phyloP scores from a whole-genome alignment of 1,140 invertebrate genomes.

The Atopsyche davidsoni region DNA sequence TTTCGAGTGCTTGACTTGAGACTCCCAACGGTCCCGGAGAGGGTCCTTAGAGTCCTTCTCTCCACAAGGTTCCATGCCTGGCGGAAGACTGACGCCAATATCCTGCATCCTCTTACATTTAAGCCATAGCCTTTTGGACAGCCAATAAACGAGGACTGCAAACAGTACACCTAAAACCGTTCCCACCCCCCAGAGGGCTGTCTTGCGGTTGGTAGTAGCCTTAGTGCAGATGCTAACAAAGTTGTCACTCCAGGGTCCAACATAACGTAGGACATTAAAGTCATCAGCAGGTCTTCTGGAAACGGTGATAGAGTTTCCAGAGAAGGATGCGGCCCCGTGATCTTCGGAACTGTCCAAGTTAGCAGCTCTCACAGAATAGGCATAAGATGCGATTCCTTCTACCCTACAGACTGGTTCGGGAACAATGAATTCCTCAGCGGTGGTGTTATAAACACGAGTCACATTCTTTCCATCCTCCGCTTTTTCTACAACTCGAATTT shows the following conservation, averaged over 20 bases:
- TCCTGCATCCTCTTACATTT: conserved; percentile 39
- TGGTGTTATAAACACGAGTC: conserved; percentile 37
- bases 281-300: conserved; percentile 22
- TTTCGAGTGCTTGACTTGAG: conserved; percentile 28
- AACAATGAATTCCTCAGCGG: conserved; percentile 32
- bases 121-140: background rate
- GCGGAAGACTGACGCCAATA: conserved; percentile 40
- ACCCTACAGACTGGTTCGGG: conserved; percentile 36
- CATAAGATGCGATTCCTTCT: conserved; percentile 32
- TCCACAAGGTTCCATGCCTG: conserved; percentile 39
- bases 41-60: conserved; percentile 41
- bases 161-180: background rate
- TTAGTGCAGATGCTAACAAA: conserved; percentile 25
- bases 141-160: background rate
- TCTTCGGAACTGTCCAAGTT: conserved; percentile 41
- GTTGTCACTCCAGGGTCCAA: conserved; percentile 46
- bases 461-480: conserved; percentile 32
- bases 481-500: conserved; percentile 45
- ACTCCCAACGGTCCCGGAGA: conserved; percentile 39
- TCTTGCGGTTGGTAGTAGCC: background rate
- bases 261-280: conserved; percentile 29
- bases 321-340: conserved; percentile 34
- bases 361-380: conserved; percentile 40
- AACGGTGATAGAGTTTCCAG: conserved; percentile 31
- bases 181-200: background rate